A percentile compares a stretch with the other conserved stretches of the same genome.
phyloP scores from a whole-genome alignment of 1,140 invertebrate genomes.

The Caenorhabditis briggsae region DNA sequence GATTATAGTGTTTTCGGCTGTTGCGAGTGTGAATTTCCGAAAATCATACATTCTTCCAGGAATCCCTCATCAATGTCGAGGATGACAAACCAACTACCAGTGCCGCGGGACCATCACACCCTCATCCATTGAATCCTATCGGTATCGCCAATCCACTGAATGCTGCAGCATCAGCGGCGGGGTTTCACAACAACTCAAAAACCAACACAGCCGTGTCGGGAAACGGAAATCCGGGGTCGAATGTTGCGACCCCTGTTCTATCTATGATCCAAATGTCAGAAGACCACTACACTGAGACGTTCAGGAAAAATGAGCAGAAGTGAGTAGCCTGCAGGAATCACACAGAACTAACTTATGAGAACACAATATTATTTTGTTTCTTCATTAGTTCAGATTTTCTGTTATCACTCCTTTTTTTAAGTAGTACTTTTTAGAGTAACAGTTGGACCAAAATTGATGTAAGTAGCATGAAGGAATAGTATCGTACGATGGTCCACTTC shows the following conservation, averaged over 20 bases:
- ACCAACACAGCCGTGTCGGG: conserved; percentile 18
- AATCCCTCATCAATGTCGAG: conserved; percentile 9
- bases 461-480: conserved; percentile 47
- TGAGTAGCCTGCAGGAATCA: neutral
- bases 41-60: neutral
- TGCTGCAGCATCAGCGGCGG: conserved; percentile 23
- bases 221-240: conserved; percentile 53
- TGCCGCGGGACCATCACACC: neutral
- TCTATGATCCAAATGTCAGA: conserved; percentile 50
- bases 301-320: conserved; percentile 15
- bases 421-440: conserved; percentile 18
- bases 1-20: neutral
- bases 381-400: neutral
- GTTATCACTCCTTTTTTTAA: neutral
- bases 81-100: conserved; percentile 36
- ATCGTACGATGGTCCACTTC: conserved; percentile 27
- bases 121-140: conserved; percentile 12
- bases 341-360: neutral
- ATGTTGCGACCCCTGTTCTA: conserved; percentile 54
- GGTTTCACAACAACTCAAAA: conserved; percentile 42
- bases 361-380: neutral
- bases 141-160: conserved; percentile 19
- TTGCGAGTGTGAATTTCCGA: neutral
- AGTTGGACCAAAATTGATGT: neutral
- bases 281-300: conserved; percentile 33